These are phyloP conservation scores for Platypus cylindrus DNA, from an alignment of 2,888 invertebrate genomes.

Conservation along the genomic window DNA sequence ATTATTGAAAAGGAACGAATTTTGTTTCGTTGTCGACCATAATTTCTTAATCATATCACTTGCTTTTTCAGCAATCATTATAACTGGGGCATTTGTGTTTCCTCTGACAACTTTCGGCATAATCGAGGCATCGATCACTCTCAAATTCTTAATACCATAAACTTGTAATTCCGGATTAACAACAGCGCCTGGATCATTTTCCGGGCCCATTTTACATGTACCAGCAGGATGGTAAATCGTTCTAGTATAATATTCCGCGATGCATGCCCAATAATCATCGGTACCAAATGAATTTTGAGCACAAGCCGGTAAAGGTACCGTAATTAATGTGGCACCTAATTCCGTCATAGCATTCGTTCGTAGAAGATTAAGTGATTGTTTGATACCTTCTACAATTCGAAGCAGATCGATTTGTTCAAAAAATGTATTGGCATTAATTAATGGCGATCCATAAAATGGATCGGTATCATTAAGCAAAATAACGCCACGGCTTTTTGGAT, in stretches of 20 bases:
- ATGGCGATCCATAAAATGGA: slow-evolving; percentile 57
- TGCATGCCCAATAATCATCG: slow-evolving; percentile 54
- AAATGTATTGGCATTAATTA: slow-evolving; percentile 60
- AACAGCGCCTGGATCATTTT: slow-evolving; percentile 46
- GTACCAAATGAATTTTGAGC: slow-evolving; percentile 42
- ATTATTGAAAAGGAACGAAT: no score
- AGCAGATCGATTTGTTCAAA: slow-evolving; percentile 50
- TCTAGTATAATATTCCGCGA: slow-evolving; percentile 50
- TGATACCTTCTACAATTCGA: slow-evolving; percentile 46
- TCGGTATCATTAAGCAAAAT: slow-evolving; percentile 52
- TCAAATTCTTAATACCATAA: slow-evolving; percentile 46
- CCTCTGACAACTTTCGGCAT: slow-evolving; percentile 47
- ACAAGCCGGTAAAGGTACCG: slow-evolving; percentile 47
- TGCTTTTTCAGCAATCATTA: slow-evolving; percentile 36
- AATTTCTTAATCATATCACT: slow-evolving; percentile 31
- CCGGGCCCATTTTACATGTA: slow-evolving; percentile 59
- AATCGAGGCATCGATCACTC: slow-evolving; percentile 56
- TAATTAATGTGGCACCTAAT: slow-evolving; percentile 43
- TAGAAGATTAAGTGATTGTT: slow-evolving; percentile 45
- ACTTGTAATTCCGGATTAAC: slow-evolving; percentile 52
- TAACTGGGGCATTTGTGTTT: slow-evolving; percentile 35
- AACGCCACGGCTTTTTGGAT: slow-evolving; percentile 51
- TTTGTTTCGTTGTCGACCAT: no score
- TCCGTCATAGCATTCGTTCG: slow-evolving; percentile 45
- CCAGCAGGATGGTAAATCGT: slow-evolving; percentile 60